Evolutionary conservation across 2,113 vertebrate genomes (phyloP), one percentile per base, ranked within the genome.

Genomic region (Todiramphus chloris): DNA sequence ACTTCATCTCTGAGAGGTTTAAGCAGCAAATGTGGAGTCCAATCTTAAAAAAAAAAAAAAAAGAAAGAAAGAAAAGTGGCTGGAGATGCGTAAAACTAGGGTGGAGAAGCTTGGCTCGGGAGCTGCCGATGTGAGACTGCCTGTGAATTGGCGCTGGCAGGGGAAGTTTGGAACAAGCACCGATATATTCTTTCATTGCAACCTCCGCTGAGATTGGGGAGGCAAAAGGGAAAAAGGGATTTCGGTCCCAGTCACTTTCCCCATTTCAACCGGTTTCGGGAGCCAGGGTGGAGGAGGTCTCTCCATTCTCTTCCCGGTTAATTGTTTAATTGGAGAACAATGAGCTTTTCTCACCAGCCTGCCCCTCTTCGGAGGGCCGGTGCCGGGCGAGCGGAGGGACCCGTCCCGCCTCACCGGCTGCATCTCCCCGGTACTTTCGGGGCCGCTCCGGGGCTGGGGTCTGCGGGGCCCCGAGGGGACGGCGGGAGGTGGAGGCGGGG

Each of bases 151-250:
- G 94, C 95, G 94, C 51, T 64, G 58, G 59, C 60, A 28, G 63
- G 83, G 70, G 83, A 96, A 95, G 95, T 97, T 96, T 93, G 78
- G 95, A 97, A 95, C 81, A 68, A 92, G 95, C 96, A 87, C 89
- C 96, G 56, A 68, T 84, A 63, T 91, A 88, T 95, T 87, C 89
- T 87, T 96, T 96, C 94, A 70, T 91, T 91, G 91, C 92, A 94
- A 84, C 87, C 93, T 97, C 96, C 91, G 46, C 97, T 96, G 94
- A 94, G 87, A 41, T 5, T 41, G 95, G n/a, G 60, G 86, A 87
- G 53, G 83, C 75, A 80, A 56, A 76, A 30, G n/a, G 31, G 6
- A 8, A 27, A 87, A 83, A 83, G 27, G 25, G 62, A 85, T 96
- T 87, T 94, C 48, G 4, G 67, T 79, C 87, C 87, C 74, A 77